Conservation (phyloP, 1,140 invertebrate species). For the Helicoverpa zea region DNA sequence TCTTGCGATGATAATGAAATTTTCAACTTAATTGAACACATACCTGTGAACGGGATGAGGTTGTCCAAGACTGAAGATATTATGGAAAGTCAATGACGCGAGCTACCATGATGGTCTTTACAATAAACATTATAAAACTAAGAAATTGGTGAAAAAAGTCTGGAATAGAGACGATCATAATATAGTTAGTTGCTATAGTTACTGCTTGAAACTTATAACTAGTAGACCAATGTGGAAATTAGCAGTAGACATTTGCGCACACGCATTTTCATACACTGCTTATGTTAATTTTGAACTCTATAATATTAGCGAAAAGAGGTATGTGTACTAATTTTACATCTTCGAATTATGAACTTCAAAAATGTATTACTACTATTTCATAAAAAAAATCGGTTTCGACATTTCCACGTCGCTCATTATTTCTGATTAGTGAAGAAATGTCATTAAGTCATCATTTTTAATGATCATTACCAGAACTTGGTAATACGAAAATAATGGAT, state of each 20-base stretch:
- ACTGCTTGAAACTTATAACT: no score
- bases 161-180: neutral
- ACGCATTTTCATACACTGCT: no score
- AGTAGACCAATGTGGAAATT: no score
- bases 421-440: neutral
- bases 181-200: no score
- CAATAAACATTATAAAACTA: neutral
- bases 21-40: neutral
- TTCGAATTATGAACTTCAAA: neutral
- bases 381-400: neutral
- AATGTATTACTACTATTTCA: constrained; percentile 1
- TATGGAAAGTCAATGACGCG: constrained; percentile 3
- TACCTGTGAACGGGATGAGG: constrained; percentile 24
- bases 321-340: neutral
- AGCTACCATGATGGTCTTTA: neutral
- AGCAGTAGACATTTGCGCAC: no score
- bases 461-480: neutral
- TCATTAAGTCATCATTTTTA: neutral
- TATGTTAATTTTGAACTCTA: no score
- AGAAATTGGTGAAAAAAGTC: neutral
- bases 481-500: neutral
- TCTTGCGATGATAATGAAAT: neutral
- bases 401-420: constrained; percentile 3
- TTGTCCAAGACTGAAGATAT: constrained; percentile 27
- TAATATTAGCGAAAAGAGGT: neutral